These are phyloP conservation scores for Allophyes oxyacanthae DNA, from an alignment of 2,888 invertebrate genomes.

Conservation along the genomic window DNA sequence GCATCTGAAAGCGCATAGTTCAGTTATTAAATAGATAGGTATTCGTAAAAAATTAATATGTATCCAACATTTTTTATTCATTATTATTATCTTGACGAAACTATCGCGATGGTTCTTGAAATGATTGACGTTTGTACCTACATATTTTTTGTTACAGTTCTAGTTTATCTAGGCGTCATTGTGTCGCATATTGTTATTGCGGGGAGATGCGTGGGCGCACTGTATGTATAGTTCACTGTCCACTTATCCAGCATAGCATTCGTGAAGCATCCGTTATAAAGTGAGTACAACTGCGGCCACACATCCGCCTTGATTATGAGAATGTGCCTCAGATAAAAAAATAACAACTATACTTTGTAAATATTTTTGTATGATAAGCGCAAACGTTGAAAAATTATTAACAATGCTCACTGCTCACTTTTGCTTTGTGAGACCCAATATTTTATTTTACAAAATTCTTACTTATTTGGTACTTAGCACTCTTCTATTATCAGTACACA, in stretches of 20 bases:
- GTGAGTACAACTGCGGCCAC: slow-evolving; percentile 63
- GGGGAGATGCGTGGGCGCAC: slow-evolving; percentile 58
- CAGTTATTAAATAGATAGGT: no score
- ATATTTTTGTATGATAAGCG: slow-evolving; percentile 44
- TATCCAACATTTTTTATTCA: no score
- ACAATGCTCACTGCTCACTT: not conserved
- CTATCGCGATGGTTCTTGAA: slow-evolving; percentile 23
- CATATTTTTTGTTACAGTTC: slow-evolving; percentile 17
- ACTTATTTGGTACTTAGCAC: no score
- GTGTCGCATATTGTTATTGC: slow-evolving; percentile 50
- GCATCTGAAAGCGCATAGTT: no score
- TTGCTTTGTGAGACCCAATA: no score
- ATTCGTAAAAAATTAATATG: no score
- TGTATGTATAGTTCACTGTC: slow-evolving; percentile 76
- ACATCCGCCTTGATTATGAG: slow-evolving; percentile 77
- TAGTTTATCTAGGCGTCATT: slow-evolving; percentile 37
- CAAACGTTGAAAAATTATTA: slow-evolving; percentile 10
- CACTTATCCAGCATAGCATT: slow-evolving; percentile 78
- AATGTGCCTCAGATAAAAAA: slow-evolving; percentile 57
- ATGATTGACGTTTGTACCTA: slow-evolving; percentile 6
- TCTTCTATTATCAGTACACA: no score
- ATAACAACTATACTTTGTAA: slow-evolving; percentile 31
- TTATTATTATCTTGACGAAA: no score
- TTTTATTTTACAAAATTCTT: no score
- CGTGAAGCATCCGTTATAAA: slow-evolving; percentile 72